Conservation (phyloP, 2,113 vertebrate genomes). For the Patagioenas fasciata region DNA sequence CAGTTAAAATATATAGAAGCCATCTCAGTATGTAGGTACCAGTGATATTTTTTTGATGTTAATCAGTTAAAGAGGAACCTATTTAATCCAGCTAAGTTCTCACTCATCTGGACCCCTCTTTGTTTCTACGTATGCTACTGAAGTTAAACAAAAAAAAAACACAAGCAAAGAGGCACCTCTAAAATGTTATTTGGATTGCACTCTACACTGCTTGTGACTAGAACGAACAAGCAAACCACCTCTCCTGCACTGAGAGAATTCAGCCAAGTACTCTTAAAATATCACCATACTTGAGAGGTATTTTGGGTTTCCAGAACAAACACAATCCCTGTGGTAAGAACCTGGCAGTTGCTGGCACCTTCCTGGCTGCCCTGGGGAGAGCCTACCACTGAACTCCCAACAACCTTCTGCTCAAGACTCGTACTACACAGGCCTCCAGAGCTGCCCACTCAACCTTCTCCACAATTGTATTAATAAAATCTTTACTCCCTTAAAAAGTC, state of each 20-base stretch:
- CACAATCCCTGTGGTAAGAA: background rate
- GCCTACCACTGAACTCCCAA: background rate
- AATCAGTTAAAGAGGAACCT: background rate
- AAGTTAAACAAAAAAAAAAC: background rate
- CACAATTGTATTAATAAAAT: background rate
- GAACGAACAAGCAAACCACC: background rate
- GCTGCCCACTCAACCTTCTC: background rate
- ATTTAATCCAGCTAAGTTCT: background rate
- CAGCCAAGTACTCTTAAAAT: background rate
- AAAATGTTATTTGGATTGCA: background rate
- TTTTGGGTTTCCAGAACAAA: background rate
- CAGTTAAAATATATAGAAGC: background rate
- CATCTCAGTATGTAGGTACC: background rate
- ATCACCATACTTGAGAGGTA: background rate
- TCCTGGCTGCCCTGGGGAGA: background rate
- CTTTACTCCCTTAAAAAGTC: background rate
- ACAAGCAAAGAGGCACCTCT: background rate
- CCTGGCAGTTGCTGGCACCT: background rate
- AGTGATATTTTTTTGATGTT: background rate
- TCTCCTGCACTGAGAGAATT: background rate
- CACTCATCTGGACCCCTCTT: background rate
- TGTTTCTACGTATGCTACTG: background rate
- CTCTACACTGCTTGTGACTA: background rate
- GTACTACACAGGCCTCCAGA: background rate
- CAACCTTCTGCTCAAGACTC: background rate